phyloP scores from a whole-genome alignment of 1,140 invertebrate genomes.

The Maconellicoccus hirsutus region DNA sequence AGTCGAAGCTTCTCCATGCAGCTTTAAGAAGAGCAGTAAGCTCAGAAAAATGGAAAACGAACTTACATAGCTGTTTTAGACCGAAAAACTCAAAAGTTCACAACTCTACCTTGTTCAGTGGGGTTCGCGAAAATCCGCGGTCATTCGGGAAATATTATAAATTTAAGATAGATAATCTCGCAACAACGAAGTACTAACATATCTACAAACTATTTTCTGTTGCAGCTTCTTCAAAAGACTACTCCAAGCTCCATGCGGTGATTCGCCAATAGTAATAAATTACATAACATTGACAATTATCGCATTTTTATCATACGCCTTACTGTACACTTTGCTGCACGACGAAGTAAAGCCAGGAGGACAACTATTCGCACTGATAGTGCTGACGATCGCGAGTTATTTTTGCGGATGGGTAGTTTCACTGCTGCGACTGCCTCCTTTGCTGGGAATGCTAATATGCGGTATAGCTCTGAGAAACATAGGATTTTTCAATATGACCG shows the following conservation, averaged over 20 bases:
- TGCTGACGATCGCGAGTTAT: not conserved
- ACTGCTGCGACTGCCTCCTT: slow-evolving; percentile 27
- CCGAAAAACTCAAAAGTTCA: too few species aligned
- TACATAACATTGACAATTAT: not conserved
- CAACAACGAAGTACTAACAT: too few species aligned
- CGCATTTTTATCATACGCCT: not conserved
- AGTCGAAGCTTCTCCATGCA: too few species aligned
- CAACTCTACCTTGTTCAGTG: too few species aligned
- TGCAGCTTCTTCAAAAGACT: slow-evolving; percentile 1
- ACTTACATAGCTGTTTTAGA: too few species aligned
- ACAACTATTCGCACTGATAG: not conserved
- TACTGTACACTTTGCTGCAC: not conserved
- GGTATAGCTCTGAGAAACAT: slow-evolving; percentile 28
- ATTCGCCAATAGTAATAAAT: not conserved
- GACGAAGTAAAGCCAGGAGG: not conserved
- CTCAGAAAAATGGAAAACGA: too few species aligned
- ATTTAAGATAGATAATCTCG: too few species aligned
- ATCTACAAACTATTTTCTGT: not conserved
- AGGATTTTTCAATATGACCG: slow-evolving; percentile 27
- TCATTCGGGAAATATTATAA: too few species aligned
- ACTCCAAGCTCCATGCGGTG: not conserved
- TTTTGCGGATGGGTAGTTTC: slow-evolving; percentile 24
- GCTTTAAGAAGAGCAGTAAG: too few species aligned
- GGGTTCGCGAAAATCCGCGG: too few species aligned
- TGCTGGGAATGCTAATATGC: slow-evolving; percentile 31